Evolutionary conservation across 2,888 invertebrate genomes (phyloP).

Genomic region (Clanis bilineata): DNA sequence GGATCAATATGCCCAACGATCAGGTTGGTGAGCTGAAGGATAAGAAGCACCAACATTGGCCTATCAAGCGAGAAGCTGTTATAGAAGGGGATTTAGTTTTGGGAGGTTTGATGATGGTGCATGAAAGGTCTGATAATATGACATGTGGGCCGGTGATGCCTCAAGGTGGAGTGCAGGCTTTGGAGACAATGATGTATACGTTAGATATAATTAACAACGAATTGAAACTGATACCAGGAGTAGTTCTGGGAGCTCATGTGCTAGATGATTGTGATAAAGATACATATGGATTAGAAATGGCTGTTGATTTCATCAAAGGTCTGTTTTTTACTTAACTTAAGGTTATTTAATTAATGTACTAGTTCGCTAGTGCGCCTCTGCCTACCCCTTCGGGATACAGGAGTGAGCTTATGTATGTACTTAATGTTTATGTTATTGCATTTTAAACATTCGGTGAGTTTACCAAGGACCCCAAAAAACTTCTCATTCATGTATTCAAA

Average conservation of each 20-base stretch:
- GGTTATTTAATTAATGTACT: no score
- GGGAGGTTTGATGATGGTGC: conserved; percentile 96
- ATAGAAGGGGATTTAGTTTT: conserved; percentile 94
- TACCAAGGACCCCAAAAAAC: no score
- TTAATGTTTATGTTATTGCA: no score
- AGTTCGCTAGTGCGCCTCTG: no score
- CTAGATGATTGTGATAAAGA: conserved; percentile 98
- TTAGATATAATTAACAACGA: conserved; percentile 89
- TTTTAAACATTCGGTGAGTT: no score
- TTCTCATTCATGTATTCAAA: no score
- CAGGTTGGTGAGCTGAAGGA: conserved; percentile 67
- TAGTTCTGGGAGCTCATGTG: conserved; percentile 92
- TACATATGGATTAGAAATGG: conserved; percentile 97
- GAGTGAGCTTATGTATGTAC: no score
- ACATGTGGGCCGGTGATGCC: conserved; percentile 97
- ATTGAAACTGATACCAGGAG: conserved; percentile 86
- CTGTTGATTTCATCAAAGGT: conserved; percentile 98
- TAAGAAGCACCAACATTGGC: conserved; percentile 84
- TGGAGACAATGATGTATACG: conserved; percentile 96
- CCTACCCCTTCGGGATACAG: no score
- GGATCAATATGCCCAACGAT: conserved; percentile 67
- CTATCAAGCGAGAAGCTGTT: conserved; percentile 92
- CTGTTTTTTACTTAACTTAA: conserved; percentile 28
- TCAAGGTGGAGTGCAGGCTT: conserved; percentile 93
- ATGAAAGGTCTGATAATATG: conserved; percentile 92